Conservation (phyloP, 1,140 invertebrate species). For the Polypedilum pembai region DNA sequence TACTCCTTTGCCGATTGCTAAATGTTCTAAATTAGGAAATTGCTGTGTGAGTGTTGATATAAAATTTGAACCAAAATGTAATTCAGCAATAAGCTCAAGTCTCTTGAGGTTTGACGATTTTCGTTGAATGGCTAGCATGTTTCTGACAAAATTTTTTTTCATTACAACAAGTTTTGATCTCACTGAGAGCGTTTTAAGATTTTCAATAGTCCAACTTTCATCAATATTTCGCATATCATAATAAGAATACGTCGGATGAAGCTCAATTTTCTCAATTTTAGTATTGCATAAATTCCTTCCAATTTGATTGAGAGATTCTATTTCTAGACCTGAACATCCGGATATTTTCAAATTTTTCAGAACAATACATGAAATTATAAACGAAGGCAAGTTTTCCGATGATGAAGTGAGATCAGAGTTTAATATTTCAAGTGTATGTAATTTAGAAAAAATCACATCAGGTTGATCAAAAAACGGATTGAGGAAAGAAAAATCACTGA, state of each 20-base stretch:
- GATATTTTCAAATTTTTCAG: conserved; percentile 9
- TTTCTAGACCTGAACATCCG: not conserved
- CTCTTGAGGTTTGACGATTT: not conserved
- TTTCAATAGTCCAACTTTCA: not conserved
- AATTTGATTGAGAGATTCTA: not conserved
- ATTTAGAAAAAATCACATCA: not conserved
- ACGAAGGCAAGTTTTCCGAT: not conserved
- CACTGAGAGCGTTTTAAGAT: not conserved
- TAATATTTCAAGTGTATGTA: not conserved
- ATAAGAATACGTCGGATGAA: not conserved
- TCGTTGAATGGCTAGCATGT: not conserved
- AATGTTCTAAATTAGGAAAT: not conserved
- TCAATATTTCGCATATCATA: not conserved
- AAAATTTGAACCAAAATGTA: not conserved
- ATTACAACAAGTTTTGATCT: conserved; percentile 16
- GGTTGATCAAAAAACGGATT: not conserved
- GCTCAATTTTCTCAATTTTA: not conserved
- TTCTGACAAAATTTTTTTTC: not conserved
- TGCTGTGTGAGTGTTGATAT: not conserved
- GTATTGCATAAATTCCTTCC: not conserved
- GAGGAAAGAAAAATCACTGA: not conserved
- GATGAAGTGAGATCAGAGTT: not conserved
- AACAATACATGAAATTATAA: not conserved
- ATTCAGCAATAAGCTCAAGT: not conserved
- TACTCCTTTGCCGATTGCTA: not conserved